Percentiles rank a stretch among this genome's conserved stretches.
These are phyloP conservation scores for Acanthurus leucopareius DNA, from an alignment of 2,797 vertebrate genomes.

Conservation along the genomic window DNA sequence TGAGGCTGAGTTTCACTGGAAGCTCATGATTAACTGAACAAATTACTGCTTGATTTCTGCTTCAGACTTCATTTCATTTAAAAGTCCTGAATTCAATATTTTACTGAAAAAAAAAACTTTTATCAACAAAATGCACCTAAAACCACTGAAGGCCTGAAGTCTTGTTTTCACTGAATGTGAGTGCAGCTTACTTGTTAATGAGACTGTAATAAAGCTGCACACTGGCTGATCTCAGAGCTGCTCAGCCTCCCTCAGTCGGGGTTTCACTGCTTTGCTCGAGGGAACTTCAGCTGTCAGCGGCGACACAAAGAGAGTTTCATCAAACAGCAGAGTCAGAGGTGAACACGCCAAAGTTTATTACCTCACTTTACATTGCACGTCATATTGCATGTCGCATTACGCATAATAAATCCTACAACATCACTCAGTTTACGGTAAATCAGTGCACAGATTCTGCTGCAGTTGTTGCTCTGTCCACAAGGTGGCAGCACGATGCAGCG, in stretches of 20 bases:
- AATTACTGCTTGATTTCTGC: too few relatives aligned
- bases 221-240: slow-evolving; percentile 14
- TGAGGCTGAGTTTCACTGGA: background rate
- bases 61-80: too few relatives aligned
- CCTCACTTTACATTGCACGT: slow-evolving; percentile 32
- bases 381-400: slow-evolving; percentile 18
- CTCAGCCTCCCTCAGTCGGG: background rate
- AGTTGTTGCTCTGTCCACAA: slow-evolving; percentile 33
- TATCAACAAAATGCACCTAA: too few relatives aligned
- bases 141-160: too few relatives aligned
- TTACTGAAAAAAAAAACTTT: too few relatives aligned
- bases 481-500: slow-evolving; percentile 57
- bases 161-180: too few relatives aligned
- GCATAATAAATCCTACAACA: background rate
- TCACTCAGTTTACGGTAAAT: background rate
- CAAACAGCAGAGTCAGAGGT: slow-evolving; percentile 6
- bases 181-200: background rate
- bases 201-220: background rate
- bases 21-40: too few relatives aligned
- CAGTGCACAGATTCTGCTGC: slow-evolving; percentile 10
- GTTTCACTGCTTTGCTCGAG: background rate
- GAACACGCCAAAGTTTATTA: slow-evolving; percentile 50
- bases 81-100: too few relatives aligned
- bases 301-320: background rate
- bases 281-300: background rate